Conservation (phyloP, 1,140 invertebrate genomes). For the Aphis gossypii region DNA sequence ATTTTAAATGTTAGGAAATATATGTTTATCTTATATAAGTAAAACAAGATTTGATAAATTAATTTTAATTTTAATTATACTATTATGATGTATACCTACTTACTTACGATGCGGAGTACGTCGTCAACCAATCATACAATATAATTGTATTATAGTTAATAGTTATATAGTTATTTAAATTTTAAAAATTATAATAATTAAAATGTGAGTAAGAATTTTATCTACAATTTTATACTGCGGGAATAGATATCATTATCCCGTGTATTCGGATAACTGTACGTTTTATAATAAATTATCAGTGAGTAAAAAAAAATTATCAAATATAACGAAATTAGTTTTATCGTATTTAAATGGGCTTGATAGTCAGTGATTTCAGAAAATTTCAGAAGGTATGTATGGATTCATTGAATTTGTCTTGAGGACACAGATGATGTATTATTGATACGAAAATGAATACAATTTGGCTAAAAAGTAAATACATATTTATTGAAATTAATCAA, state of each 20-base stretch:
- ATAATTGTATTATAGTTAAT: not conserved
- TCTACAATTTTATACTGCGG: not conserved
- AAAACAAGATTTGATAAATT: not conserved
- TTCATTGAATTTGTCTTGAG: not conserved
- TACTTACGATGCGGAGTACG: not conserved
- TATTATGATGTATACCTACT: not conserved
- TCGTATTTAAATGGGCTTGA: not conserved
- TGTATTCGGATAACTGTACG: not conserved
- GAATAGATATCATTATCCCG: not conserved
- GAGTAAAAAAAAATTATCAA: not conserved
- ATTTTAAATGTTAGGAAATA: not conserved
- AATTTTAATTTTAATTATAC: not conserved
- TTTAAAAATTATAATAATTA: not conserved
- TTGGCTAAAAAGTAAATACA: not conserved
- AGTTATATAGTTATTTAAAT: not conserved
- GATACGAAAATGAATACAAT: not conserved
- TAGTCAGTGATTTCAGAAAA: no score
- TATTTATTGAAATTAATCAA: not conserved
- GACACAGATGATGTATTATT: not conserved
- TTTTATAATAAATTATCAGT: conserved; percentile 11
- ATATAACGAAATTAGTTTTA: not conserved
- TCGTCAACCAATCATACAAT: not conserved
- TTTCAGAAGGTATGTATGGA: not conserved
- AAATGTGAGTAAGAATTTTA: not conserved
- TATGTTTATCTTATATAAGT: not conserved